Evolutionary conservation across 2,888 invertebrate species (phyloP), one percentile per base, ranked within the genome.

Genomic region (Cheilosia soror): DNA sequence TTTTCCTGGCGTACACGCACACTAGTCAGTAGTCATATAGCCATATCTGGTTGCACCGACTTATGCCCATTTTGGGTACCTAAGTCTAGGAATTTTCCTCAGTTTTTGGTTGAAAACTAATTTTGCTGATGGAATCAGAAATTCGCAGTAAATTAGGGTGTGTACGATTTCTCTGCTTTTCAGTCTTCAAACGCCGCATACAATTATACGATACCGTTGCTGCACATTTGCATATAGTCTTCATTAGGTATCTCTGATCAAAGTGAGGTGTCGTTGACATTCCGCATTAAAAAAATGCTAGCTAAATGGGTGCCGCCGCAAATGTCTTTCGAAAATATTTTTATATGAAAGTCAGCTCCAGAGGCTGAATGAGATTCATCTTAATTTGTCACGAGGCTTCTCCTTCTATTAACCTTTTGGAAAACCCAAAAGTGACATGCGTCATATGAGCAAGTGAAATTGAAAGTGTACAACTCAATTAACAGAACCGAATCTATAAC

Each of bases 221-320:
- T 33, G 37, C 37, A n/a, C 7, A 71, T 49, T 71, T 51, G 40
- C 27, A 62, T 29, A 44, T 15, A 62, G 7, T 44, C 55, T 31
- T 7, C 13, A 40, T 66, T 40, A 40, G 4, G 15, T 42, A 53
- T 29, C 4, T 27, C 0, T 20, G 31, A 20, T 7, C 25, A 27
- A 7, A 55, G n/a, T 25, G 15, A 25, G 20, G 5, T 4, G 5
- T 15, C 37, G 27, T 33, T 69, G 69, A 40, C 33, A 71, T 60
- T 71, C 58, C 25, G 11, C 27, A 6, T 37, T 13, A 3, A 33
- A 69, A 33, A 37, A 4, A 11, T 20, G 20, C 20, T 20, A 15
- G 31, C 20, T 20, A 47, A 49, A 11, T 69, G 47, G 69, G 47
- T 47, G 47, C 69, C 69, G 15, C 69, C 69, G 11, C 69, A 27